Evolutionary conservation across 2,888 invertebrate species (phyloP).

Genomic region (Agrochola lota): DNA sequence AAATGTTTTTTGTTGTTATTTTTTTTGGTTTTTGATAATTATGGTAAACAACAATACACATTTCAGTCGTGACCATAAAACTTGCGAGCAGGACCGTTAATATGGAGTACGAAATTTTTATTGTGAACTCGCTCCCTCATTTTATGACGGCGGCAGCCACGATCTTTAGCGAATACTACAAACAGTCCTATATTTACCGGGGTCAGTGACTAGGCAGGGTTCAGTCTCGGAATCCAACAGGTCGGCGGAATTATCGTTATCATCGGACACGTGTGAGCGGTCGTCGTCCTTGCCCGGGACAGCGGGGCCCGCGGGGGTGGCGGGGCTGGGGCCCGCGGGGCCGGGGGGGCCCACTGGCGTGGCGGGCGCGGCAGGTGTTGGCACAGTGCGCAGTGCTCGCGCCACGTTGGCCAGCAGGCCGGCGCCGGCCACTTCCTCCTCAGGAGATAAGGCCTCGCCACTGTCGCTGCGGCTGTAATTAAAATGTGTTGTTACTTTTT

Average conservation of each 20-base stretch:
- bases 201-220: constrained; percentile 95
- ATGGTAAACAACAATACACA: too few species aligned
- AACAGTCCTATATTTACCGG: constrained; percentile 83
- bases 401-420: constrained; percentile 93
- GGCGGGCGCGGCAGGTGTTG: constrained; percentile 55
- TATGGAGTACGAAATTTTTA: not conserved
- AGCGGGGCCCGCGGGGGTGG: constrained; percentile 39
- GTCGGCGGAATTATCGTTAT: constrained; percentile 94
- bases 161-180: not conserved
- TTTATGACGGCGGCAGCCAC: not conserved
- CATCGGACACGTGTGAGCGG: constrained; percentile 83
- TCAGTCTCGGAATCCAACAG: constrained; percentile 95
- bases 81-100: not conserved
- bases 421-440: constrained; percentile 81
- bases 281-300: constrained; percentile 77
- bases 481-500: constrained; percentile 72
- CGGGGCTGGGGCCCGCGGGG: constrained; percentile 50
- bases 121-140: not conserved
- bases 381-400: constrained; percentile 88
- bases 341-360: constrained; percentile 31
- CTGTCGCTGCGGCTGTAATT: constrained; percentile 91
- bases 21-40: too few species aligned
- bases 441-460: constrained; percentile 92
- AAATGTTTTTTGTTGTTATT: too few species aligned
- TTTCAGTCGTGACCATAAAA: not conserved